Percentiles rank a stretch among this genome's conserved stretches.
These are phyloP conservation scores for Orientallactaga bullata DNA, from an alignment of 2,113 vertebrate genomes.

Conservation along the genomic window DNA sequence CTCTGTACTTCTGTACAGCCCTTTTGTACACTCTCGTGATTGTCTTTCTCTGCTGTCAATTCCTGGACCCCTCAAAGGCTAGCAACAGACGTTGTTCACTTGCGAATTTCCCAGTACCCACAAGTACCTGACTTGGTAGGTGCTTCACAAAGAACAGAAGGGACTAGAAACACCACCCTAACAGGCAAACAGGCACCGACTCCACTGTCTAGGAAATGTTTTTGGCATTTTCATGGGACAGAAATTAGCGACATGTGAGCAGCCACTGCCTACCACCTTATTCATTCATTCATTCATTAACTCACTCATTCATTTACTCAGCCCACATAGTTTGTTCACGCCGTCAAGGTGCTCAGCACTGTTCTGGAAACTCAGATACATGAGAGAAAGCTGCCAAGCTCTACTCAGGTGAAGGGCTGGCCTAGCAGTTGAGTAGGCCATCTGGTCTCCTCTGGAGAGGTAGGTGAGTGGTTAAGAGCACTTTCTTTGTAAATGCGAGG, in stretches of 20 bases:
- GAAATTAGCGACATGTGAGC: background rate
- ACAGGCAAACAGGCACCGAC: background rate
- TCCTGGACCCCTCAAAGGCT: background rate
- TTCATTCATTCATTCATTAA: background rate
- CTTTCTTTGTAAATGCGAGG: too few species aligned
- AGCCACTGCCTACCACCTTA: background rate
- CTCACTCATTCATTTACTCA: background rate
- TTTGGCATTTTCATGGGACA: constrained; percentile 17
- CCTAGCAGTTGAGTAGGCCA: background rate
- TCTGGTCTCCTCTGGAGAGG: constrained; percentile 25
- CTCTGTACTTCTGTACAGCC: background rate
- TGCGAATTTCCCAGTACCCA: constrained; percentile 19
- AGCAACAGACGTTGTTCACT: background rate
- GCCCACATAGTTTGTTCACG: background rate
- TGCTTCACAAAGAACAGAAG: background rate
- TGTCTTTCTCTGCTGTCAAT: background rate
- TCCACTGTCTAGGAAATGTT: background rate
- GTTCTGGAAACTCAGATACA: background rate
- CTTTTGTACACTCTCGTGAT: background rate
- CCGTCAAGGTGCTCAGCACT: background rate
- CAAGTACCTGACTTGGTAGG: background rate
- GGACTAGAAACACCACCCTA: background rate
- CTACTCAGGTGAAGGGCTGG: background rate
- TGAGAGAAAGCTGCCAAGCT: background rate
- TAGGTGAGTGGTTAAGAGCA: too few species aligned